A percentile compares a stretch with the other conserved stretches of the same genome.
These are phyloP conservation scores for Sparus aurata DNA, from an alignment of 2,797 vertebrate genomes.

Conservation along the genomic window DNA sequence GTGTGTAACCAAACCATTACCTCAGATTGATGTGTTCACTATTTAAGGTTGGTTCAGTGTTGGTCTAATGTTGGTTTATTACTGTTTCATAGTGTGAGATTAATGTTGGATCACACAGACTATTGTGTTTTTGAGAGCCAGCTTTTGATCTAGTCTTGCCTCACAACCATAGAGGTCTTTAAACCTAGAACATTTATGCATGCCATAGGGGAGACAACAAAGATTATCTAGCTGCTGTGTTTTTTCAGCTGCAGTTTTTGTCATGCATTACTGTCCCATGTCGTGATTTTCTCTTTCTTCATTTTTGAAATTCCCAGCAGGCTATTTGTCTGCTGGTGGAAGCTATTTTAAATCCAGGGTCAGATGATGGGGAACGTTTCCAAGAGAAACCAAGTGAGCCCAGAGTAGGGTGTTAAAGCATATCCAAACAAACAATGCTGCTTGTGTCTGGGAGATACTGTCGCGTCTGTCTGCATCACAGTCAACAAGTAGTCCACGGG, in stretches of 20 bases:
- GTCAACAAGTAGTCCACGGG: conserved; percentile 49
- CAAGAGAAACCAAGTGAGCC: conserved; percentile 68
- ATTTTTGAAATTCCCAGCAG: conserved; percentile 69
- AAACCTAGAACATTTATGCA: conserved; percentile 26
- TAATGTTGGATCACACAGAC: conserved; percentile 14
- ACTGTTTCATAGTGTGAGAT: conserved; percentile 9
- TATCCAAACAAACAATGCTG: conserved; percentile 77
- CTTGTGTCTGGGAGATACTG: conserved; percentile 67
- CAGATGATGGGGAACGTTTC: conserved; percentile 66
- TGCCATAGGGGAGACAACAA: conserved; percentile 25
- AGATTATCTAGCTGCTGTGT: conserved; percentile 34
- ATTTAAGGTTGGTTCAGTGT: conserved; percentile 14
- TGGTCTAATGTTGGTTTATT: conserved; percentile 24
- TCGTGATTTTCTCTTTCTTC: conserved; percentile 53
- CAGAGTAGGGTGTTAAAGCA: conserved; percentile 69
- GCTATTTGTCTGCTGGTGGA: conserved; percentile 60
- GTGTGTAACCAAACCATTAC: conserved; percentile 16
- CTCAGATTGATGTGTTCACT: not conserved
- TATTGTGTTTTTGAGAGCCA: conserved; percentile 18
- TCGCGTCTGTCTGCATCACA: conserved; percentile 63
- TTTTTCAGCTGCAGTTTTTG: conserved; percentile 32
- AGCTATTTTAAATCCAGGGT: conserved; percentile 77
- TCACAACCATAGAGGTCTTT: conserved; percentile 14
- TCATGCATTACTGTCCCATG: conserved; percentile 47
- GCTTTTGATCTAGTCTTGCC: not conserved